Conservation (phyloP, 2,888 invertebrate genomes). For the Drosophila buzzatii region DNA sequence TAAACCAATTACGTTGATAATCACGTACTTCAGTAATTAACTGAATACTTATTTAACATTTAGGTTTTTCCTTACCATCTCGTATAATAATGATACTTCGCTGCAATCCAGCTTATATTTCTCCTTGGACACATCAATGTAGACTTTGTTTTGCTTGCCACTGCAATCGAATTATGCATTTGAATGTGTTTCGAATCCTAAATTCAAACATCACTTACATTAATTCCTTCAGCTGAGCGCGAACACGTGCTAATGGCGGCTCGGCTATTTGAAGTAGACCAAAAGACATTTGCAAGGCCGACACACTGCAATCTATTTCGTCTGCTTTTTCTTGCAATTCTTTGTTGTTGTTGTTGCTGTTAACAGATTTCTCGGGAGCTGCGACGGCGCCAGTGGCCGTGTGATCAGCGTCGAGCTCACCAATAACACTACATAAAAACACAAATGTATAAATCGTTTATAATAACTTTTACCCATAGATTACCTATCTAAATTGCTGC, state of each 20-base stretch:
- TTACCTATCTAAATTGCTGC: slow-evolving; percentile 79
- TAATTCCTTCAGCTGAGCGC: slow-evolving; percentile 81
- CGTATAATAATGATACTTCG: slow-evolving; percentile 77
- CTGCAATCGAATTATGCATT: slow-evolving; percentile 51
- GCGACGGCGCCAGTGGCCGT: neutral
- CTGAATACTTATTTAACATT: neutral
- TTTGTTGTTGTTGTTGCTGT: slow-evolving; percentile 1
- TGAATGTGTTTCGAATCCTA: neutral
- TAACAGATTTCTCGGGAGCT: slow-evolving; percentile 8
- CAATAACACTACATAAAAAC: slow-evolving; percentile 46
- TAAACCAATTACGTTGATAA: neutral
- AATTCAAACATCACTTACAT: slow-evolving; percentile 64
- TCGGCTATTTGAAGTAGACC: slow-evolving; percentile 81
- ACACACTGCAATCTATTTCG: slow-evolving; percentile 52
- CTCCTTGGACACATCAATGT: slow-evolving; percentile 83
- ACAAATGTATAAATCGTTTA: slow-evolving; percentile 2
- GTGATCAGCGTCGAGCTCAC: slow-evolving; percentile 44
- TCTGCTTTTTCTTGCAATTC: slow-evolving; percentile 10
- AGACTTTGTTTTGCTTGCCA: slow-evolving; percentile 84
- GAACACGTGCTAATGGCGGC: slow-evolving; percentile 77
- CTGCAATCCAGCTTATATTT: slow-evolving; percentile 82
- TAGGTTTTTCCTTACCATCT: slow-evolving; percentile 73
- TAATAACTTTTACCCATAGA: neutral
- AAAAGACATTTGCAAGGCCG: slow-evolving; percentile 74
- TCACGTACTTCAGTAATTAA: neutral